Evolutionary conservation across 2,888 invertebrate species (phyloP).

Genomic region (Nymphalis urticae): DNA sequence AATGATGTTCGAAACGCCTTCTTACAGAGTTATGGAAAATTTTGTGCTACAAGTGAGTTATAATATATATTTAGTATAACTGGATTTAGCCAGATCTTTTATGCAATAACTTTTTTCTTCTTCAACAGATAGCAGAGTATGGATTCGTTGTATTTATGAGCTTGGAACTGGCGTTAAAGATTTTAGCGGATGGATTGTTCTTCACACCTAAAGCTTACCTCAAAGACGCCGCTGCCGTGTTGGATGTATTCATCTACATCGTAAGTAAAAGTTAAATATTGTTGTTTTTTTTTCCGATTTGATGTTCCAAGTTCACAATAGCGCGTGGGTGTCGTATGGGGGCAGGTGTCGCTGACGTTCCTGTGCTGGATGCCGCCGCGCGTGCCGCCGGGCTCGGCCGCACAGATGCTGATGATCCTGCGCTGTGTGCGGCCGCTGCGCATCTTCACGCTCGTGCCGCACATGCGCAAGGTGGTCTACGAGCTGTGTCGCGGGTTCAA

Average conservation of each 20-base stretch:
- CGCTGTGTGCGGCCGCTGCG: slow-evolving; percentile 97
- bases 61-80: not conserved
- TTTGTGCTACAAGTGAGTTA: slow-evolving; percentile 87
- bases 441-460: slow-evolving; percentile 98
- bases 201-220: slow-evolving; percentile 99
- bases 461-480: slow-evolving; percentile 99
- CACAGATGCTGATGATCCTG: slow-evolving; percentile 97
- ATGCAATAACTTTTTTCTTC: not conserved
- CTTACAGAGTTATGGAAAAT: slow-evolving; percentile 95
- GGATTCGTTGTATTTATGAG: slow-evolving; percentile 99
- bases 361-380: slow-evolving; percentile 97
- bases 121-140: slow-evolving; percentile 91
- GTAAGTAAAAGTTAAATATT: slow-evolving; percentile 78
- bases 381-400: slow-evolving; percentile 96
- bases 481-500: slow-evolving; percentile 99
- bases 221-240: slow-evolving; percentile 97
- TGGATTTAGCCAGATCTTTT: not conserved
- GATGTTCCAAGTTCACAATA: too few species aligned
- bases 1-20: slow-evolving; percentile 99
- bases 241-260: slow-evolving; percentile 98
- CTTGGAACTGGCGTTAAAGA: slow-evolving; percentile 96
- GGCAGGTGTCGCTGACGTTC: slow-evolving; percentile 95
- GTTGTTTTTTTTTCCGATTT: not conserved
- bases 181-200: slow-evolving; percentile 97
- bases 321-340: too few species aligned